A percentile compares a stretch with the other conserved stretches of the same genome.
Conservation (phyloP, 2,888 invertebrate genomes). For the Platycnemis pennipes region DNA sequence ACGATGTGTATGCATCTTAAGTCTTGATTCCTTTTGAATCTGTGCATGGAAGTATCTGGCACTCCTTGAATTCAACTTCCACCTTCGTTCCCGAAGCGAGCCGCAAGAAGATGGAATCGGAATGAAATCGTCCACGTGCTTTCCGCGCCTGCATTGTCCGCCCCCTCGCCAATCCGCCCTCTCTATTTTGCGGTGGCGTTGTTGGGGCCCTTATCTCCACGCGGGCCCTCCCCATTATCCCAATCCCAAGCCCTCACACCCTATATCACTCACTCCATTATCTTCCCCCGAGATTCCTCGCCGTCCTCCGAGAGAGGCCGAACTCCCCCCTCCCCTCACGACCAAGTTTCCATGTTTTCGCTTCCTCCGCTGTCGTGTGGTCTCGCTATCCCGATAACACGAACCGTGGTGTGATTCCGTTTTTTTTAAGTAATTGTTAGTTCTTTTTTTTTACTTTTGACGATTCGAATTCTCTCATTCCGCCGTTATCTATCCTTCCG, state of each 20-base stretch:
- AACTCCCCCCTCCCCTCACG: not conserved
- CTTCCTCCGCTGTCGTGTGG: not conserved
- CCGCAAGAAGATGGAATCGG: not conserved
- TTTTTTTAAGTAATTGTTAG: not conserved
- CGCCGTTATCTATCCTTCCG: too few relatives aligned
- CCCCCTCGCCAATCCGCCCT: not conserved
- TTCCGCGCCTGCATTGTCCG: too few relatives aligned
- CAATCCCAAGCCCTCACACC: not conserved
- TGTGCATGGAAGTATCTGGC: too few relatives aligned
- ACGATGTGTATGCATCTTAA: too few relatives aligned
- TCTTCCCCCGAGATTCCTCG: not conserved
- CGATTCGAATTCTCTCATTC: too few relatives aligned
- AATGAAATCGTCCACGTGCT: not conserved
- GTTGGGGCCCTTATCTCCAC: not conserved
- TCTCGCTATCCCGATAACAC: not conserved
- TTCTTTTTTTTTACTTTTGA: too few relatives aligned
- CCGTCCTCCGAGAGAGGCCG: not conserved
- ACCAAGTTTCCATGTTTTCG: not conserved
- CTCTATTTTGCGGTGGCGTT: not conserved
- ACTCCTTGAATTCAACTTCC: too few relatives aligned
- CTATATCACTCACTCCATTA: slow-evolving; percentile 2
- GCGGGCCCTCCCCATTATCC: not conserved
- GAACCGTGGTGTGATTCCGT: not conserved
- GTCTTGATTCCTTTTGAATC: too few relatives aligned
- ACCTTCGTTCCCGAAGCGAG: too few relatives aligned